Conservation (phyloP, 2,888 invertebrate genomes). For the Pseudococcus viburni region DNA sequence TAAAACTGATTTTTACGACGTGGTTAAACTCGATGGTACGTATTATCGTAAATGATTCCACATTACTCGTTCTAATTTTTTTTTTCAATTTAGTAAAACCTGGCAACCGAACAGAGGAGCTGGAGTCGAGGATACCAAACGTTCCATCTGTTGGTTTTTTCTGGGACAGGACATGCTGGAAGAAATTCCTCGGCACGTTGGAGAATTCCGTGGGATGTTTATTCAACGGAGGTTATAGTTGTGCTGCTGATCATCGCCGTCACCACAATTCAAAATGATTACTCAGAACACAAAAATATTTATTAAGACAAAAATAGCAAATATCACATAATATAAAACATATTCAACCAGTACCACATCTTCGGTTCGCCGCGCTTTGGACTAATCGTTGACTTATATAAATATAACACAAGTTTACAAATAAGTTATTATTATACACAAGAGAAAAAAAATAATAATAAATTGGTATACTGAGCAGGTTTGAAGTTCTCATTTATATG, state of each 20-base stretch:
- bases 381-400: background rate
- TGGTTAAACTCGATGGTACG: background rate
- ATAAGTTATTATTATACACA: conserved; percentile 30
- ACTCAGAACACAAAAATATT: conserved; percentile 44
- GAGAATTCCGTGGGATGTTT: no score
- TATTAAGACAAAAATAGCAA: conserved; percentile 56
- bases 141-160: no score
- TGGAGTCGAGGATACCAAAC: no score
- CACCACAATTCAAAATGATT: background rate
- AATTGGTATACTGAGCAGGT: conserved; percentile 45
- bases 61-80: background rate
- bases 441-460: background rate
- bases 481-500: background rate
- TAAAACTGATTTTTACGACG: background rate
- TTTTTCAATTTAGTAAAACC: no score
- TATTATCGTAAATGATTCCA: background rate
- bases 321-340: conserved; percentile 53
- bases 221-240: no score
- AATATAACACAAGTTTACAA: conserved; percentile 29
- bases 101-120: no score
- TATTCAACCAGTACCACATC: conserved; percentile 13
- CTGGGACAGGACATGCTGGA: no score
- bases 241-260: no score
- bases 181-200: no score
- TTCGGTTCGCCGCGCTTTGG: background rate